These are phyloP conservation scores for cattle (Bos taurus) DNA, from an alignment of 2,113 vertebrate genomes.

Conservation along the genomic window DNA sequence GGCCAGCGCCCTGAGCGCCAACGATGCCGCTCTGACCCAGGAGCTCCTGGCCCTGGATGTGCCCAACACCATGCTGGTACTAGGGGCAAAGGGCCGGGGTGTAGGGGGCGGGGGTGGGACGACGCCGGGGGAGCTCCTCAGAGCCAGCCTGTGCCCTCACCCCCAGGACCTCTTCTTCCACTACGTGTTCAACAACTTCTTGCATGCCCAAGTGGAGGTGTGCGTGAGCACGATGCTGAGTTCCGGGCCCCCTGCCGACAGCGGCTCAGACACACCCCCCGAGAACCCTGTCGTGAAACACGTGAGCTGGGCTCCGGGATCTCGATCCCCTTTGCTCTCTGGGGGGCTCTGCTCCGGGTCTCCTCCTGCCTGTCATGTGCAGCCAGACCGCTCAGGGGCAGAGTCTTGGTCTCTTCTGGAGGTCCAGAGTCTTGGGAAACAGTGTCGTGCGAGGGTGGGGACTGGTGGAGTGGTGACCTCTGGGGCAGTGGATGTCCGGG, in stretches of 20 bases:
- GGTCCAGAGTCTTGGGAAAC: not conserved
- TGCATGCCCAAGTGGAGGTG: constrained; percentile 79
- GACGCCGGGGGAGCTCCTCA: fast-evolving
- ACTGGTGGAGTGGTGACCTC: not conserved
- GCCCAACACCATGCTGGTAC: constrained; percentile 79
- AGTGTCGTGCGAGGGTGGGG: fast-evolving
- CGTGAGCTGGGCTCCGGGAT: constrained; percentile 46
- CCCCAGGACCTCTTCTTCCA: constrained; percentile 81
- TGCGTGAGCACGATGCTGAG: constrained; percentile 74
- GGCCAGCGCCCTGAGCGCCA: constrained; percentile 73
- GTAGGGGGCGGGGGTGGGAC: fast-evolving
- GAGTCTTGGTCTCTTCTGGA: not conserved
- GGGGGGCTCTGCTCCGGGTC: not conserved
- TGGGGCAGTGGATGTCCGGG: no score
- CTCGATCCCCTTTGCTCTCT: not conserved
- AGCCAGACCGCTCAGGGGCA: not conserved
- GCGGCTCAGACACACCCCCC: not conserved
- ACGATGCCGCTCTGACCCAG: constrained; percentile 64
- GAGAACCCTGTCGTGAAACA: constrained; percentile 72
- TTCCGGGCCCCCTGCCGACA: constrained; percentile 10
- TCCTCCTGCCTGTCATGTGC: no score
- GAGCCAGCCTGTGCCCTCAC: not conserved
- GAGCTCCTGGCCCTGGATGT: constrained; percentile 76
- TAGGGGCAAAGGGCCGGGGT: not conserved
- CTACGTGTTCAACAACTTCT: constrained; percentile 81